Base-by-base conservation (phyloP, 2,888 invertebrate species). In the Eupelmus urozonus region DNA sequence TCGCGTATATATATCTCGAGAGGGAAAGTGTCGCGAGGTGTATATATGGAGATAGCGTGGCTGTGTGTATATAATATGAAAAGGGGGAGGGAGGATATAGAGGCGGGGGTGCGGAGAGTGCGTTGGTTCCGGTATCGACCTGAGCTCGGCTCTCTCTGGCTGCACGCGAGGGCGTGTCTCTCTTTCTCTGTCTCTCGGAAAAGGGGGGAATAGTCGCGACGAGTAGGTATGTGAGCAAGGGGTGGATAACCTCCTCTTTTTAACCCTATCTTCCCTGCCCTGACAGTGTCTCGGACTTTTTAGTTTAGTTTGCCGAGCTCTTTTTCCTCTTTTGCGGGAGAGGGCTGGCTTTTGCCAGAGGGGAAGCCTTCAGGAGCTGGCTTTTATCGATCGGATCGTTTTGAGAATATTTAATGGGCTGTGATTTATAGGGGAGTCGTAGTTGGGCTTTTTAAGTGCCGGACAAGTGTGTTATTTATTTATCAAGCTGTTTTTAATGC, bases 121-220 rank as follows among this genome's bases (percentile, higher is more conserved):
- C 85, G 84, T 85, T 84, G 85, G 83, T 85, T 86, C 85, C 85
- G 84, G 84, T 85, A 86, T 86, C 85, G 86, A 86, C 85, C 84
- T 83, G 49, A n/a, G n/a, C n/a, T n/a, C n/a, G n/a, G n/a, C n/a
- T n/a, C n/a, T n/a, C n/a, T n/a, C n/a, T n/a, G n/a, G n/a, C n/a
- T n/a, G 34, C 34, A 34, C 34, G 82, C 81, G n/a, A 84, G 85
- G 86, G 86, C 85, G 86, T 86, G 85, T 86, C 85, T 85, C 82
- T 18, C 45, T 57, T 18, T 16, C 45, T 49, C 27, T 45, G 34
- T 13, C 45, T n/a, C n/a, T n/a, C n/a, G n/a, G n/a, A n/a, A n/a
- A n/a, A n/a, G n/a, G 13, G 45, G 45, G 45, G 45, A 45, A 45
- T 45, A 45, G 45, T 55, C 65, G 34, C 34, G 34, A 34, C 34